Conservation (phyloP, 2,797 vertebrate genomes). For the Rhabdomys pumilio region DNA sequence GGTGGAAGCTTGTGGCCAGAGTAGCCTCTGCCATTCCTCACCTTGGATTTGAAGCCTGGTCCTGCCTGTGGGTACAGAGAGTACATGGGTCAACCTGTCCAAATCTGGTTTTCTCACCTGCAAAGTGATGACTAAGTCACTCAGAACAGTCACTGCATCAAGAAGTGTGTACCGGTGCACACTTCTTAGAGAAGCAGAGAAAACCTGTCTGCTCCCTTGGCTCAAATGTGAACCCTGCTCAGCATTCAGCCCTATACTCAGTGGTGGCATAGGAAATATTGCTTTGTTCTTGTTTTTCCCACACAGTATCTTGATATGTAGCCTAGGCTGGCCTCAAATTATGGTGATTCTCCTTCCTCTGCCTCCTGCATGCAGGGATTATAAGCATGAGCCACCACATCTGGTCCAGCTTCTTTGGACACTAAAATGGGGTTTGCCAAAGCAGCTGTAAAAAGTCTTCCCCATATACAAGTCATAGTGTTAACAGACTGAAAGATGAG, state of each 20-base stretch:
- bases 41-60: background rate
- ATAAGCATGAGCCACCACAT: background rate
- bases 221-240: too few relatives aligned
- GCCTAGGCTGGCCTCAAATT: background rate
- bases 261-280: background rate
- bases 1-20: too few relatives aligned
- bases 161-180: background rate
- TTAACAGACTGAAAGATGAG: background rate
- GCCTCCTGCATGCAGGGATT: background rate
- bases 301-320: background rate
- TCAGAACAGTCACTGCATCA: background rate
- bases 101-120: background rate
- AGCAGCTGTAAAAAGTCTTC: background rate
- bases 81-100: background rate
- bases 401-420: background rate
- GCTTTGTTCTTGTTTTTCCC: background rate
- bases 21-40: background rate
- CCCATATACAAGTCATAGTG: background rate
- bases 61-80: background rate
- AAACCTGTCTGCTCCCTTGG: background rate
- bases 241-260: background rate
- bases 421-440: background rate
- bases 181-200: background rate
- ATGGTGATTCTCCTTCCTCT: background rate
- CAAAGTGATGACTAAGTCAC: background rate